Evolutionary conservation across 2,888 invertebrate species (phyloP).

Genomic region (Drosophila putrida): DNA sequence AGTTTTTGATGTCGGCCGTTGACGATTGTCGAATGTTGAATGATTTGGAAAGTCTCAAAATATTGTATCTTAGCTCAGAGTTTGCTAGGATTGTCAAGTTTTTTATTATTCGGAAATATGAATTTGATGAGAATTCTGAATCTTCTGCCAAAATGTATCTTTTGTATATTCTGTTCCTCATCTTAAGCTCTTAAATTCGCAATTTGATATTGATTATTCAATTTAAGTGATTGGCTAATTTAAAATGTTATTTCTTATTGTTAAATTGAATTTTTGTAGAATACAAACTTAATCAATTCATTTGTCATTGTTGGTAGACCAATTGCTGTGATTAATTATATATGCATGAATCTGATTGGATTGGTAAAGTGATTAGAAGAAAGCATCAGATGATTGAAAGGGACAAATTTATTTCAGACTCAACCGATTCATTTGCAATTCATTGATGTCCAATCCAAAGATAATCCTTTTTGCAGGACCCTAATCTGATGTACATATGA

Average conservation of each 20-base stretch:
- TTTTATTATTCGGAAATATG: too few species aligned
- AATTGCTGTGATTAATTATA: not conserved
- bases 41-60: not conserved
- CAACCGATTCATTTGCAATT: slow-evolving; percentile 3
- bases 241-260: too few species aligned
- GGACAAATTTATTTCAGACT: not conserved
- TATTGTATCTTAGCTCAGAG: not conserved
- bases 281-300: slow-evolving; percentile 2
- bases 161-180: too few species aligned
- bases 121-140: too few species aligned
- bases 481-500: slow-evolving; percentile 13
- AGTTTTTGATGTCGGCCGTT: not conserved
- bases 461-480: not conserved
- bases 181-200: too few species aligned
- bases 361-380: too few species aligned
- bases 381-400: not conserved
- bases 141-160: too few species aligned
- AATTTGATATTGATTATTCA: too few species aligned
- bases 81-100: not conserved
- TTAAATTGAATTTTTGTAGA: too few species aligned
- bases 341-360: not conserved
- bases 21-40: not conserved
- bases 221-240: too few species aligned
- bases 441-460: slow-evolving; percentile 21
- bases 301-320: not conserved